phyloP scores from a whole-genome alignment of 1,140 invertebrate species.

The Cotesia glomerata region DNA sequence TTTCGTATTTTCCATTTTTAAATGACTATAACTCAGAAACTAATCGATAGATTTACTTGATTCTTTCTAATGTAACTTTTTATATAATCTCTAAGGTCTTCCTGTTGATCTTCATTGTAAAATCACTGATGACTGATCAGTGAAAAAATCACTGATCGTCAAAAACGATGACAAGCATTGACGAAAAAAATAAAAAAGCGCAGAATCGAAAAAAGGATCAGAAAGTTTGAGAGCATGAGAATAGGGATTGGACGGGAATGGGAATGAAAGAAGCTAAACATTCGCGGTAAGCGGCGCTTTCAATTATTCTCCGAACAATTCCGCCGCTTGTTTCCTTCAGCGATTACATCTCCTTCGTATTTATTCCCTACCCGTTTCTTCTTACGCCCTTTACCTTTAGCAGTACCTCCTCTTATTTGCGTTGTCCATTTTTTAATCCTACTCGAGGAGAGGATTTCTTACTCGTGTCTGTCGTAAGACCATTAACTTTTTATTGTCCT shows the following conservation, averaged over 20 bases:
- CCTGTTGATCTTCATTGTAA: no score
- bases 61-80: no score
- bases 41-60: no score
- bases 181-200: neutral
- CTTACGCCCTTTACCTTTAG: conserved; percentile 26
- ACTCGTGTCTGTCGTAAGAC: neutral
- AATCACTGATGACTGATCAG: no score
- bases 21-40: no score
- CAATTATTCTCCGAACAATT: conserved; percentile 65
- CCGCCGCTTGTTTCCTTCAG: conserved; percentile 62
- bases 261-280: conserved; percentile 52
- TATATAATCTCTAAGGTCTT: no score
- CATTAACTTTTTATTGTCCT: no score
- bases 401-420: neutral
- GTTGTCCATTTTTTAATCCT: neutral
- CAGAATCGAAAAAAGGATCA: no score
- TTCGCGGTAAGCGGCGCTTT: conserved; percentile 56
- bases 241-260: conserved; percentile 42
- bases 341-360: conserved; percentile 63
- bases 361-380: conserved; percentile 51
- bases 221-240: no score
- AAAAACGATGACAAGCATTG: neutral
- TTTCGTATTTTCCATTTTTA: no score
- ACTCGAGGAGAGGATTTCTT: neutral
- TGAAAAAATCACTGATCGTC: neutral